Evolutionary conservation across 2,113 vertebrate genomes (phyloP).

Genomic region (Illadopsis cleaveri): DNA sequence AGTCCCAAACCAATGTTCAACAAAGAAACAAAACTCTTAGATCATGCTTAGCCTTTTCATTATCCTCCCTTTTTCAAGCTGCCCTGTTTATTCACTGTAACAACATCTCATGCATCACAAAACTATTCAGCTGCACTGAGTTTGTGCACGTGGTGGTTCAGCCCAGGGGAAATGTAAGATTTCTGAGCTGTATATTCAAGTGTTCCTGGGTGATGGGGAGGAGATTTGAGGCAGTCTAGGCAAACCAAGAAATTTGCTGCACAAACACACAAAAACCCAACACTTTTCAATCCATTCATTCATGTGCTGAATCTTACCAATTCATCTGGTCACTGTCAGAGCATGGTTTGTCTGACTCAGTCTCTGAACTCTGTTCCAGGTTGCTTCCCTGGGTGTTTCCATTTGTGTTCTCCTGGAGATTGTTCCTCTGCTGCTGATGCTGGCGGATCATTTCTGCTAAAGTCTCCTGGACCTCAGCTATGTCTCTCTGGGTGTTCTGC

Average conservation of each 20-base stretch:
- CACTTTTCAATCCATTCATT: not conserved
- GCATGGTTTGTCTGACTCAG: not conserved
- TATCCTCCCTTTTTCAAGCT: not conserved
- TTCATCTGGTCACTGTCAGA: not conserved
- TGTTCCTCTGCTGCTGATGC: conserved; percentile 83
- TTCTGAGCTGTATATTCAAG: not conserved
- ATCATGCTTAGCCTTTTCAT: not conserved
- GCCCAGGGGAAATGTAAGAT: not conserved
- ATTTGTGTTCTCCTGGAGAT: conserved; percentile 37
- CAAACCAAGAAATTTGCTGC: not conserved
- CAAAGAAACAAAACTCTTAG: not conserved
- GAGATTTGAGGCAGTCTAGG: not conserved
- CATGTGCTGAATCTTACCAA: conserved; percentile 53
- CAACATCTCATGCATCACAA: not conserved
- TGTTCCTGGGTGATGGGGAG: not conserved
- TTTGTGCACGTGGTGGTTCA: not conserved
- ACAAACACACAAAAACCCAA: not conserved
- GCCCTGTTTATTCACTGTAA: not conserved
- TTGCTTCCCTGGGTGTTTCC: conserved; percentile 23
- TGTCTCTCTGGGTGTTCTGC: conserved; percentile 78
- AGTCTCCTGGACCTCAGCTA: conserved; percentile 79
- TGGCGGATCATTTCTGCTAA: conserved; percentile 82
- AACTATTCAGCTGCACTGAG: not conserved
- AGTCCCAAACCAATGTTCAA: not conserved
- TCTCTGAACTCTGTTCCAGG: not conserved